Conservation (phyloP, 1,140 invertebrate genomes). For the Drosophila simulans region DNA sequence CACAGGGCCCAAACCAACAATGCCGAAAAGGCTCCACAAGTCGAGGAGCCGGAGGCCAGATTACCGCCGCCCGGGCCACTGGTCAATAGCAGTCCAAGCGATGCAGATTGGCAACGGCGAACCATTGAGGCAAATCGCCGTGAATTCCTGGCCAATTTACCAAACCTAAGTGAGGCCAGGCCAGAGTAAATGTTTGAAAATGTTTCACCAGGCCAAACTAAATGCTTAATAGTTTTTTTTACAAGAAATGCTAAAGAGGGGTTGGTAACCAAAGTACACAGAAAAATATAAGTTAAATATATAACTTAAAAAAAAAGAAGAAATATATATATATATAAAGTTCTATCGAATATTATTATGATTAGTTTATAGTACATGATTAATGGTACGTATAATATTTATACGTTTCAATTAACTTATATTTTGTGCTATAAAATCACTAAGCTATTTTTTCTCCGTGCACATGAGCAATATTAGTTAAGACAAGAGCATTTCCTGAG, state of each 20-base stretch:
- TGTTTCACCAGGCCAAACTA: constrained; percentile 12
- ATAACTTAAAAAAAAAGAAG: too few relatives aligned
- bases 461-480: constrained; percentile 10
- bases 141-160: constrained; percentile 71
- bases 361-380: too few relatives aligned
- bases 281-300: neutral
- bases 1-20: constrained; percentile 65
- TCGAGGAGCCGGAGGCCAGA: constrained; percentile 16
- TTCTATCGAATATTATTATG: too few relatives aligned
- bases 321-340: neutral
- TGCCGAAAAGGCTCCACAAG: constrained; percentile 66
- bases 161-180: constrained; percentile 47
- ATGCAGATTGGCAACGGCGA: constrained; percentile 67
- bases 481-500: constrained; percentile 29
- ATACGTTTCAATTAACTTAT: neutral
- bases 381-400: too few relatives aligned
- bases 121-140: constrained; percentile 74
- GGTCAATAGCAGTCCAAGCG: constrained; percentile 30
- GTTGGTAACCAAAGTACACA: neutral
- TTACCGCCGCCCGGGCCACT: constrained; percentile 53
- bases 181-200: constrained; percentile 38
- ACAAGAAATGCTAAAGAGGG: constrained; percentile 14
- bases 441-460: neutral
- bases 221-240: constrained; percentile 18
- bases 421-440: neutral